A percentile compares a stretch with the other conserved stretches of the same genome.
Conservation (phyloP, 2,797 vertebrate species). For the Takifugu rubripes region DNA sequence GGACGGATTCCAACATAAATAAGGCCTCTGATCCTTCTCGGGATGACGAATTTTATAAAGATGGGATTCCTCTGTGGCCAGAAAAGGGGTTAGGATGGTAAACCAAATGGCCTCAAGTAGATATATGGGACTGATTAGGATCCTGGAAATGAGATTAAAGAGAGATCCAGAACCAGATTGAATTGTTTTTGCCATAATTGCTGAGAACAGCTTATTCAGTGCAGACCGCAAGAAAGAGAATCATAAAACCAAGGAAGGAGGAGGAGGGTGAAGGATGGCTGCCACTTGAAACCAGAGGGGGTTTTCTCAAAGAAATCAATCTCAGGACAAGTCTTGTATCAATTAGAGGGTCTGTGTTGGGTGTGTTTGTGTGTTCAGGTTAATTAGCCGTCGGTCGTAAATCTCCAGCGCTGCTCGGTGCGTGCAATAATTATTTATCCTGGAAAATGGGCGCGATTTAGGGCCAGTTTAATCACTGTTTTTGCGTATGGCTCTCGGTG, state of each 20-base stretch:
- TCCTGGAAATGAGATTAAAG: constrained; percentile 77
- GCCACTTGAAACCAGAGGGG: constrained; percentile 51
- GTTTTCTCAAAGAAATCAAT: constrained; percentile 57
- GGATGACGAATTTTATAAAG: constrained; percentile 66
- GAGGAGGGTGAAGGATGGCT: constrained; percentile 36
- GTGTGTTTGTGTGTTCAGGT: constrained; percentile 30
- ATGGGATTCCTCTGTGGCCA: constrained; percentile 50
- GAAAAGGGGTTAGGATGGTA: constrained; percentile 52
- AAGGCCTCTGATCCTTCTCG: constrained; percentile 59
- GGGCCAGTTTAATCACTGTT: constrained; percentile 9
- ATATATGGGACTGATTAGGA: constrained; percentile 73
- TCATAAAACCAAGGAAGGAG: constrained; percentile 58
- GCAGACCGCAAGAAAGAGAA: constrained; percentile 66
- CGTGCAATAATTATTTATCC: constrained; percentile 9
- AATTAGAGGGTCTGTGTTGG: constrained; percentile 56
- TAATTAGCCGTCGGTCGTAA: constrained; percentile 30
- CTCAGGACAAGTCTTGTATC: constrained; percentile 55
- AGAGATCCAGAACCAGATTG: constrained; percentile 70
- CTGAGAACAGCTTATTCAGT: constrained; percentile 79
- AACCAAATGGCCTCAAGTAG: constrained; percentile 57
- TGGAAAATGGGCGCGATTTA: constrained; percentile 5
- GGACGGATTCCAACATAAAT: constrained; percentile 53
- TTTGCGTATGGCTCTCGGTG: not conserved
- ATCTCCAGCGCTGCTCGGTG: constrained; percentile 8
- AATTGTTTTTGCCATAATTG: constrained; percentile 72